Evolutionary conservation across 2,888 invertebrate genomes (phyloP), one percentile per base, ranked within the genome.

Genomic region (Agrotis exclamationis): DNA sequence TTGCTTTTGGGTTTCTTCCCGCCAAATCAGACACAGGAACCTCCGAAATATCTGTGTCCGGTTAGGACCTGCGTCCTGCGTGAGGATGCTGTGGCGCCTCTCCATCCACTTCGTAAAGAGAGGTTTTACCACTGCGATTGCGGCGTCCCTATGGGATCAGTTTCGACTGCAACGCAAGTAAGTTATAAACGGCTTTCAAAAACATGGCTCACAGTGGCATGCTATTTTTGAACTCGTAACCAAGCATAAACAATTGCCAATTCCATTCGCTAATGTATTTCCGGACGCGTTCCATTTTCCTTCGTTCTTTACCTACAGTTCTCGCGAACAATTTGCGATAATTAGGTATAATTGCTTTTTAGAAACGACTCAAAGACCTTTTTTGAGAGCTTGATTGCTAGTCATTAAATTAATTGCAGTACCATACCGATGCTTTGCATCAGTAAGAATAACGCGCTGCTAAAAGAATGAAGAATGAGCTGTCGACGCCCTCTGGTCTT

Each of bases 351-450:
- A 60, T 44, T 60, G 20, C 47, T 62, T 54, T 47, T 44, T 2
- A 53, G 20, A 64, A 39, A 47, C 44, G 18, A 24, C 2, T 5
- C 16, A 71, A 48, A 47, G 57, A 48, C 1, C 13, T 20, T 58
- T 50, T 75, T 39, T 7, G 24, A 33, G 57, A 50, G 22, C n/a
- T 39, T 9, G 9, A 72, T 65, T 48, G 24, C 33, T 47, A 18
- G 20, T 58, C 24, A 72, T 72, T 58, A 75, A 28, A 51, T 33
- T 75, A 64, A 75, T 75, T 51, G 24, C 50, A 45, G 18, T 39
- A n/a, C 20, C 14, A 22, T 57, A 47, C 13, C 6, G 33, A 70
- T 53, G 3, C 44, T 67, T 20, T 14, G 22, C 11, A 18, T 16
- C 18, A 18, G 22, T 7, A 50, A 57, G 24, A 44, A n/a, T 50